Percentiles rank a stretch among this genome's conserved stretches.
Conservation (phyloP, 2,888 invertebrate species). For the Brenthis hecate region DNA sequence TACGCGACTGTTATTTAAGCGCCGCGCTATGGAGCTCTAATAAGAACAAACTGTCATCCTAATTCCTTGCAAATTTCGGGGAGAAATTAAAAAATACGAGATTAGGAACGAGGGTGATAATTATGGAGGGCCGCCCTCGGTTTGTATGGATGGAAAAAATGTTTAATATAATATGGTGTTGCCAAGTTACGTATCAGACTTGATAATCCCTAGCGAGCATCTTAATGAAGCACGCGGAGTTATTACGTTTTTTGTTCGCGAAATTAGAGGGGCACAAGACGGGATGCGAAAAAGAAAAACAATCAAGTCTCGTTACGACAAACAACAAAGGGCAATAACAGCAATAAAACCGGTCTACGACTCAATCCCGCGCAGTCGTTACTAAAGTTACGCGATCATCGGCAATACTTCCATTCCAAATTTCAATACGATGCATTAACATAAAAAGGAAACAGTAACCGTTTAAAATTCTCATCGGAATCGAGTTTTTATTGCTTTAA, state of each 20-base stretch:
- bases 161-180: slow-evolving; percentile 69
- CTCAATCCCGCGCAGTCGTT: slow-evolving; percentile 67
- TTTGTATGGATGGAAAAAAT: slow-evolving; percentile 60
- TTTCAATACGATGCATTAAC: slow-evolving; percentile 77
- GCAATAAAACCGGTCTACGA: slow-evolving; percentile 65
- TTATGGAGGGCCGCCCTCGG: slow-evolving; percentile 54
- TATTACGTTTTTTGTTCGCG: slow-evolving; percentile 65
- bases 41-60: slow-evolving; percentile 60
- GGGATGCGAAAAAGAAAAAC: slow-evolving; percentile 57
- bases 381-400: slow-evolving; percentile 65
- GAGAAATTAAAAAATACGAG: slow-evolving; percentile 62
- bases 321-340: slow-evolving; percentile 64
- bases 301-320: slow-evolving; percentile 58
- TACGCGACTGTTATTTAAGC: slow-evolving; percentile 45
- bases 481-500: slow-evolving; percentile 74
- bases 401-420: slow-evolving; percentile 64
- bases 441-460: slow-evolving; percentile 81
- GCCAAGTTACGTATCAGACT: slow-evolving; percentile 64
- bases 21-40: slow-evolving; percentile 54
- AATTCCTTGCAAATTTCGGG: slow-evolving; percentile 60
- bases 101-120: slow-evolving; percentile 61
- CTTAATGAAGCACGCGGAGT: slow-evolving; percentile 76
- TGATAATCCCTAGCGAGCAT: slow-evolving; percentile 71
- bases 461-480: slow-evolving; percentile 76
- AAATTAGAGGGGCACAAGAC: slow-evolving; percentile 43